phyloP scores from a whole-genome alignment of 2,888 invertebrate species.

The Harpalus rubripes region DNA sequence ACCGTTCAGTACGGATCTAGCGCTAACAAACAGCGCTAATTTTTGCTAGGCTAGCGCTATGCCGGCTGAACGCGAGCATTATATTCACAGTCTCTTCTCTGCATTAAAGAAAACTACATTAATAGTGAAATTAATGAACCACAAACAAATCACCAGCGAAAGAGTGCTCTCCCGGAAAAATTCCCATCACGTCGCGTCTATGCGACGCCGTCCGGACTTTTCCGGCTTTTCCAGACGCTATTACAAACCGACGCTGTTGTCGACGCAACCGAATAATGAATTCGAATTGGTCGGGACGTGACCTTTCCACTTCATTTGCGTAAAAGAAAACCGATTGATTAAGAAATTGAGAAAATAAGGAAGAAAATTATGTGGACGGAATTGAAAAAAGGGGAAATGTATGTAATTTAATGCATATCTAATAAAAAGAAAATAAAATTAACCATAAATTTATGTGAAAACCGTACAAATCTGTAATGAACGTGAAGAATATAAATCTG shows the following conservation, averaged over 20 bases:
- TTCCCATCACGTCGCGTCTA: constrained; percentile 16
- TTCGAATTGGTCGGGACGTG: constrained; percentile 21
- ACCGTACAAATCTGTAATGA: constrained; percentile 9
- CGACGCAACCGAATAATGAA: constrained; percentile 14
- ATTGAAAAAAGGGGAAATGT: constrained; percentile 17
- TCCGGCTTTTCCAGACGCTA: constrained; percentile 4
- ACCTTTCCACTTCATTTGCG: constrained; percentile 8
- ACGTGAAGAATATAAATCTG: background rate
- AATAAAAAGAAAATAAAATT: background rate
- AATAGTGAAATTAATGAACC: constrained; percentile 19
- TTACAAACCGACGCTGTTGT: background rate
- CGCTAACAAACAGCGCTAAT: no score
- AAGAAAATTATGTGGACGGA: constrained; percentile 1
- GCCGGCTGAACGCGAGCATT: no score
- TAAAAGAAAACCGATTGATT: constrained; percentile 7
- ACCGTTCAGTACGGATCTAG: no score
- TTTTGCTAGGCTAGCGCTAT: no score
- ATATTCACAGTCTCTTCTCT: no score
- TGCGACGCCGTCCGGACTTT: constrained; percentile 6
- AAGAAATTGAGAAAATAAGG: constrained; percentile 24
- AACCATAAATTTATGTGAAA: background rate
- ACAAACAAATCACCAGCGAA: background rate
- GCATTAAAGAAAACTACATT: constrained; percentile 12
- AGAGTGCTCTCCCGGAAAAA: background rate
- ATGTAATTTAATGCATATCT: constrained; percentile 3